Evolutionary conservation across 2,797 vertebrate species (phyloP).

Genomic region (Coilia nasus): DNA sequence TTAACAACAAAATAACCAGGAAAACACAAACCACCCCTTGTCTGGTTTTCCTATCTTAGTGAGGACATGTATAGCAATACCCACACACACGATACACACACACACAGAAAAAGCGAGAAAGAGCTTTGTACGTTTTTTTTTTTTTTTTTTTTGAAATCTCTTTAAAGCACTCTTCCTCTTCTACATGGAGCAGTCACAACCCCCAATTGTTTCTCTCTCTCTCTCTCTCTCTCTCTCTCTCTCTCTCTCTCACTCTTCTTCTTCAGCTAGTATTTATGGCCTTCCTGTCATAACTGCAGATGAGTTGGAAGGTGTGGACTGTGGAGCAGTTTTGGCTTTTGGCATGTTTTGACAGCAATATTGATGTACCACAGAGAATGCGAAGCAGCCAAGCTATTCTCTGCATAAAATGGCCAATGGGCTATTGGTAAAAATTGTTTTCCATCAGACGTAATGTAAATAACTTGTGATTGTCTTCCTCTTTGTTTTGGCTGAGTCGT

Average conservation of each 20-base stretch:
- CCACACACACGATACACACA: neutral
- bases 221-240: neutral
- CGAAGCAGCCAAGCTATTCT: neutral
- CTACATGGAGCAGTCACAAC: no score
- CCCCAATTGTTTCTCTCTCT: neutral
- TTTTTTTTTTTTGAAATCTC: neutral
- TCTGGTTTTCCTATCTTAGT: no score
- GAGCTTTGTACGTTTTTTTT: neutral
- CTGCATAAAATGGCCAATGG: neutral
- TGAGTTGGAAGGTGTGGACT: slow-evolving; percentile 1
- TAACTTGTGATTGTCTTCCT: neutral
- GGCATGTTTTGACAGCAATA: slow-evolving; percentile 14
- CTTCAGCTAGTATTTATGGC: neutral
- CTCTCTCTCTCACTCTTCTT: neutral
- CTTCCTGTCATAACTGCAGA: neutral
- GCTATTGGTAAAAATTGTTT: neutral
- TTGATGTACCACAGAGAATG: slow-evolving; percentile 18
- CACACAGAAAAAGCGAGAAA: no score
- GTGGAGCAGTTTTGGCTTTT: neutral
- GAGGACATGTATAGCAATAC: no score
- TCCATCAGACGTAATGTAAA: neutral
- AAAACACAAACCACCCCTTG: no score
- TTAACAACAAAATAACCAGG: no score
- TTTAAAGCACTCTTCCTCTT: neutral
- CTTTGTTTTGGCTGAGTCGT: neutral